Evolutionary conservation across 2,797 vertebrate species (phyloP), one percentile per base, ranked within the genome.

Genomic region (Sibirionetta formosa): DNA sequence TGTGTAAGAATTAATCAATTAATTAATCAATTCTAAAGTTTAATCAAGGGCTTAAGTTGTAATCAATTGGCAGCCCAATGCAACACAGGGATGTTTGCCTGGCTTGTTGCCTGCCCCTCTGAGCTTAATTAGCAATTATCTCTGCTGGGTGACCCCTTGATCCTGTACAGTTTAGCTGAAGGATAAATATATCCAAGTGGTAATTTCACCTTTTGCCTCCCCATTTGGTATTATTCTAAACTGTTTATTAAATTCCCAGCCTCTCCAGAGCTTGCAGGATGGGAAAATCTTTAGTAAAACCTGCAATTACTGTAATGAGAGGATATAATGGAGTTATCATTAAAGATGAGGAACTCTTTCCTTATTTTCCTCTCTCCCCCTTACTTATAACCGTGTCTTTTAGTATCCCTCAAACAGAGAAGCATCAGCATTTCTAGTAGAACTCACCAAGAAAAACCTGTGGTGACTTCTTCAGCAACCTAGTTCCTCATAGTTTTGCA

Each of bases 71-170:
- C 56, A 80, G 51, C 68, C 72, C 90, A 86, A 16, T 33, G 66
- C 65, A 97, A 90, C 54, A 64, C 11, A 64, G 58, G 82, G 79
- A 72, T 94, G 61, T 87, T 95, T 94, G 82, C 94, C 77, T 95
- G 86, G 15, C 83, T 95, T 88, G 42, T 80, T 75, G 94, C 79
- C 93, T 94, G 86, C 63, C 86, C 88, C 93, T 78, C 4, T 3
- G 64, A 83, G 84, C 66, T 95, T 97, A 97, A 97, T 98, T 97
- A 97, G 75, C 95, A 97, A 97, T 97, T 97, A 98, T 97, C 93
- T 97, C 90, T 96, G 92, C 92, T 92, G 64, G 65, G 35, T 94
- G 91, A 96, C 96, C 96, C 58, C 90, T 86, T 93, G 96, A 85
- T 92, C 88, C 80, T 48, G 10, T 85, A 93, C 93, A 88, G 84